These are phyloP conservation scores for Urophycis tenuis DNA, from an alignment of 2,797 vertebrate species.

Conservation along the genomic window DNA sequence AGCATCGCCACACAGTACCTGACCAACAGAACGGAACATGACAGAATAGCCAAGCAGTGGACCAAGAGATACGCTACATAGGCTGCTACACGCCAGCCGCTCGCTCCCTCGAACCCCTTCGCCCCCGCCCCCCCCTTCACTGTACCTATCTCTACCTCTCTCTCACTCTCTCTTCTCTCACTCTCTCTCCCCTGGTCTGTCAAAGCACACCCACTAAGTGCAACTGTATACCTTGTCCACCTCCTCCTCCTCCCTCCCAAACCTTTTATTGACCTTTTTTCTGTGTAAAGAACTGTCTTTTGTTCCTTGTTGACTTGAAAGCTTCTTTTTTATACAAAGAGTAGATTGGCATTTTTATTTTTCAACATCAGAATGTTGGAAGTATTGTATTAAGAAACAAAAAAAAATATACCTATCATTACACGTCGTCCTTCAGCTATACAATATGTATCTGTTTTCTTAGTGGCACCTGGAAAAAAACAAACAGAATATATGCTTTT, in stretches of 20 bases:
- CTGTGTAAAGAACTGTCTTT: constrained; percentile 79
- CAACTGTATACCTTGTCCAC: constrained; percentile 71
- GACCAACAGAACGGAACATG: constrained; percentile 99
- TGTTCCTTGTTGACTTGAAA: constrained; percentile 92
- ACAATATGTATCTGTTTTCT: constrained; percentile 79
- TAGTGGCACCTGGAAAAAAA: constrained; percentile 81
- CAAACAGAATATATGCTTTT: constrained; percentile 84
- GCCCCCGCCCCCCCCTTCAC: constrained; percentile 34
- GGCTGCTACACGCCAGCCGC: constrained; percentile 25
- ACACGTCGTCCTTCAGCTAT: constrained; percentile 74
- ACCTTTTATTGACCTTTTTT: constrained; percentile 81
- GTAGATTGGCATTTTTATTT: constrained; percentile 88
- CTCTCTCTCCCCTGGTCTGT: constrained; percentile 69
- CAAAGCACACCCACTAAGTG: constrained; percentile 98
- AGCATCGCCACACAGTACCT: constrained; percentile 98
- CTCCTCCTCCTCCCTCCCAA: constrained; percentile 50
- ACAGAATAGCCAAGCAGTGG: constrained; percentile 98
- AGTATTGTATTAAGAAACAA: constrained; percentile 82
- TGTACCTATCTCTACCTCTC: constrained; percentile 71
- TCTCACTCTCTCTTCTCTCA: constrained; percentile 27
- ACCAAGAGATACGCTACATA: constrained; percentile 98
- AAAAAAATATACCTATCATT: constrained; percentile 76
- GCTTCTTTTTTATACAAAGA: constrained; percentile 83
- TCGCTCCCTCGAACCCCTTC: constrained; percentile 21
- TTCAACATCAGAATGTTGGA: constrained; percentile 91